These are phyloP conservation scores for Coelopa pilipes DNA, from an alignment of 2,888 invertebrate genomes.

Conservation along the genomic window DNA sequence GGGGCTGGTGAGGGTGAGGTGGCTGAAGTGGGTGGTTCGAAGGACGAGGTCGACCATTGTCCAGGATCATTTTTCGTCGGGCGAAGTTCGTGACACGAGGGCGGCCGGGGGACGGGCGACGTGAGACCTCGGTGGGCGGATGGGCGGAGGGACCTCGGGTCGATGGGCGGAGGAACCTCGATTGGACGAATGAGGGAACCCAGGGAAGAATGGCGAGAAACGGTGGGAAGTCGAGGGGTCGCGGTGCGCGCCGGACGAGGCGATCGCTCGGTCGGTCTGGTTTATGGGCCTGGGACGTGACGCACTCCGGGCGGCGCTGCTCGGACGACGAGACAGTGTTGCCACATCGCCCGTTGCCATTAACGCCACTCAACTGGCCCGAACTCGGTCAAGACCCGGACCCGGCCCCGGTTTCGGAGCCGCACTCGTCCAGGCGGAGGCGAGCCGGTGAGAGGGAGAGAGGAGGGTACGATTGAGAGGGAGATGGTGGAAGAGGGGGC, in stretches of 20 bases:
- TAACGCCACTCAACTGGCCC: conserved; percentile 47
- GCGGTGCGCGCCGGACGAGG: no score
- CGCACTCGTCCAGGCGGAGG: conserved; percentile 30
- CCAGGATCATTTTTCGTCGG: not conserved
- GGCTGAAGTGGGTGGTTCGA: not conserved
- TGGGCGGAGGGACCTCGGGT: no score
- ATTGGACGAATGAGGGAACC: no score
- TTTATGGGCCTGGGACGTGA: conserved; percentile 53
- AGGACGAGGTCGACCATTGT: not conserved
- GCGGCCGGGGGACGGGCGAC: conserved; percentile 4
- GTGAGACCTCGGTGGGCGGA: no score
- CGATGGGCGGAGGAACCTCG: no score
- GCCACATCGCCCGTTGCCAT: conserved; percentile 40
- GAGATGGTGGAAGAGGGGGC: not conserved
- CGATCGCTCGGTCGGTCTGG: not conserved
- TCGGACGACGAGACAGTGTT: conserved; percentile 32
- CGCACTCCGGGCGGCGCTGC: conserved; percentile 44
- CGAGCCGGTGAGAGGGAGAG: no score
- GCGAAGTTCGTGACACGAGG: conserved; percentile 17
- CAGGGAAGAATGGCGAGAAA: no score
- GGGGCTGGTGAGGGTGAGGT: not conserved
- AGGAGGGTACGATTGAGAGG: not conserved
- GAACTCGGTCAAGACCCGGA: conserved; percentile 24
- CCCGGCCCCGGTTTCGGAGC: not conserved
- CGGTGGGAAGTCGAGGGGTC: no score